These are phyloP conservation scores for Chitala chitala DNA, from an alignment of 2,113 vertebrate species.

Conservation along the genomic window DNA sequence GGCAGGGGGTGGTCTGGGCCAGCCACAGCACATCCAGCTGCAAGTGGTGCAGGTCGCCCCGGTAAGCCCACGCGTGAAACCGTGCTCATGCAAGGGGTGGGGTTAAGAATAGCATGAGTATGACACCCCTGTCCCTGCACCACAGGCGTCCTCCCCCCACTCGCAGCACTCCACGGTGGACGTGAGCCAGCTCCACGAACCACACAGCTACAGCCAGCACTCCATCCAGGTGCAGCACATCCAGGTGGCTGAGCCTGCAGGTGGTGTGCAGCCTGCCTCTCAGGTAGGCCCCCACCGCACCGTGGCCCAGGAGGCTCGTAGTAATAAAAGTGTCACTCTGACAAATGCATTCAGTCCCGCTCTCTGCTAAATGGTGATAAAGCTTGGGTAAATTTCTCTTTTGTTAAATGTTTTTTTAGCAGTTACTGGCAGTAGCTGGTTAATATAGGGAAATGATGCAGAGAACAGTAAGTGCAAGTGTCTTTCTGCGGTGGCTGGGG, in stretches of 20 bases:
- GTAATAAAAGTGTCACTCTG: too few species aligned
- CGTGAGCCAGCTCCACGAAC: constrained; percentile 87
- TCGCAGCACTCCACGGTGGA: constrained; percentile 90
- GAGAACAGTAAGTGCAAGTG: too few species aligned
- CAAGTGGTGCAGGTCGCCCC: constrained; percentile 94
- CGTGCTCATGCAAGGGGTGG: background rate
- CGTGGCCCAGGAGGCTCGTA: background rate
- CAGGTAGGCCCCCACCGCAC: constrained; percentile 63
- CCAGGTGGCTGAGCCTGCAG: constrained; percentile 78
- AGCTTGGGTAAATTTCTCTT: too few species aligned
- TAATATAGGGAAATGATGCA: too few species aligned
- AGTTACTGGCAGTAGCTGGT: too few species aligned
- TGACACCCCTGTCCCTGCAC: background rate
- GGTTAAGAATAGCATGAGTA: background rate
- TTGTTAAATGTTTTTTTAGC: too few species aligned
- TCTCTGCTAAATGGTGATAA: too few species aligned
- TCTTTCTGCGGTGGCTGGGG: background rate
- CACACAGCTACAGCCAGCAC: constrained; percentile 88
- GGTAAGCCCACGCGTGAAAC: constrained; percentile 58
- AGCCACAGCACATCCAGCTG: constrained; percentile 91
- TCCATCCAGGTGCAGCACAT: constrained; percentile 97
- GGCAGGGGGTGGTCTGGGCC: constrained; percentile 70
- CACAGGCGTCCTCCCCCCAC: constrained; percentile 83
- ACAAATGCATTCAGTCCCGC: too few species aligned
- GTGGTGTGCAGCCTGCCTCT: constrained; percentile 52